Evolutionary conservation across 2,113 vertebrate genomes (phyloP).

Genomic region (Oryzias melastigma): DNA sequence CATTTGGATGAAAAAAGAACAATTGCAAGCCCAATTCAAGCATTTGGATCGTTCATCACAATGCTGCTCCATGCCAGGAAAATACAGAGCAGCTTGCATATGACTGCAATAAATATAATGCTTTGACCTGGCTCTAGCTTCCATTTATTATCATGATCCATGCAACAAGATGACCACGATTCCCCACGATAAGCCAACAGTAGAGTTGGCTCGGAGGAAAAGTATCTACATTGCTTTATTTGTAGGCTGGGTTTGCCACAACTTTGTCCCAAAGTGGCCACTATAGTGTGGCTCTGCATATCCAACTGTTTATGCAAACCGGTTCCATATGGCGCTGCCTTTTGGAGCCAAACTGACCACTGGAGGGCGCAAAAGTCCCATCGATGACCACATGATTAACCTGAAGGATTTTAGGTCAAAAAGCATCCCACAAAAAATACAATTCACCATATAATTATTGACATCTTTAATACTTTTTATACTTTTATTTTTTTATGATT

Average conservation of each 20-base stretch:
- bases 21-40: slow-evolving; percentile 43
- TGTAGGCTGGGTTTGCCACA: slow-evolving; percentile 62
- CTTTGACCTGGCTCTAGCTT: slow-evolving; percentile 38
- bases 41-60: slow-evolving; percentile 46
- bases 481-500: background rate
- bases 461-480: background rate
- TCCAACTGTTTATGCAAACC: slow-evolving; percentile 70
- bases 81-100: slow-evolving; percentile 63
- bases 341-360: slow-evolving; percentile 25
- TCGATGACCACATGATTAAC: slow-evolving; percentile 21
- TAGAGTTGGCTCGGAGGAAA: slow-evolving; percentile 33
- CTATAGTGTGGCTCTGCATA: slow-evolving; percentile 59
- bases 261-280: slow-evolving; percentile 69
- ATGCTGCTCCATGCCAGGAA: slow-evolving; percentile 41
- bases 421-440: background rate
- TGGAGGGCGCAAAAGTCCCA: slow-evolving; percentile 61
- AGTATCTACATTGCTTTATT: slow-evolving; percentile 54
- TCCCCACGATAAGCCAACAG: slow-evolving; percentile 37
- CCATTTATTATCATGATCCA: slow-evolving; percentile 33
- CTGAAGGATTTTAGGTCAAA: background rate
- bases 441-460: background rate
- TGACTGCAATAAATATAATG: slow-evolving; percentile 56
- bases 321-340: slow-evolving; percentile 59
- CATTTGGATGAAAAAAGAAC: slow-evolving; percentile 40
- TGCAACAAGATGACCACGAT: slow-evolving; percentile 28